Evolutionary conservation across 2,888 invertebrate genomes (phyloP), one percentile per base, ranked within the genome.

Genomic region (Microplitis deprimator): DNA sequence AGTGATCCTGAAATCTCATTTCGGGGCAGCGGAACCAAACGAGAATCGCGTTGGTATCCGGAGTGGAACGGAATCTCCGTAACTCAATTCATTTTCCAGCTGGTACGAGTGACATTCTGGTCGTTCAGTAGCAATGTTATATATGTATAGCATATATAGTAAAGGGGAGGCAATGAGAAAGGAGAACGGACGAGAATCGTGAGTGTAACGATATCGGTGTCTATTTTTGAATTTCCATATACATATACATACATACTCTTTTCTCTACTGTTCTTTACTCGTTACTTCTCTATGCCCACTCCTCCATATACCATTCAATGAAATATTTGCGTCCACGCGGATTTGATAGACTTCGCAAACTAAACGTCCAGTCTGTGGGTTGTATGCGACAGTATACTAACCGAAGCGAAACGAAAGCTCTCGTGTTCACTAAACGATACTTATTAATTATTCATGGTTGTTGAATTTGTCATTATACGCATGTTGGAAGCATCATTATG

Each of bases 81-180:
- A 79, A 81, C 78, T 81, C 80, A 78, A 81, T 81, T 80, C 79
- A 81, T 81, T 80, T 79, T 79, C 77, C 79, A 76, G 68, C 41
- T 79, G 76, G 69, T 71, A 65, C 69, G 64, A 76, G 77, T 74
- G 77, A 76, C 71, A 71, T 71, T 71, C 29, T 67, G 29, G 59
- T 67, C 67, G 67, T 70, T 60, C 59, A 59, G 68, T 13, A 72
- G 59, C 74, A 16, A 50, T 50, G 50, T 50, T 50, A 50, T 50
- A 50, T 50, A 50, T 8, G 50, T 50, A 8, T 13, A 10, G 6
- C 68, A 60, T 64, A 10, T 5, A 20, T 17, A 50, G 50, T 50
- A 50, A 50, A 50, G 13, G 50, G 50, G 13, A 13, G 50, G 6
- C 50, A 50, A 50, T 6, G 16, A 50, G 39, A 50, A 68, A 20